Conservation (phyloP, 2,888 invertebrate species). For the Coelinius sp. region DNA sequence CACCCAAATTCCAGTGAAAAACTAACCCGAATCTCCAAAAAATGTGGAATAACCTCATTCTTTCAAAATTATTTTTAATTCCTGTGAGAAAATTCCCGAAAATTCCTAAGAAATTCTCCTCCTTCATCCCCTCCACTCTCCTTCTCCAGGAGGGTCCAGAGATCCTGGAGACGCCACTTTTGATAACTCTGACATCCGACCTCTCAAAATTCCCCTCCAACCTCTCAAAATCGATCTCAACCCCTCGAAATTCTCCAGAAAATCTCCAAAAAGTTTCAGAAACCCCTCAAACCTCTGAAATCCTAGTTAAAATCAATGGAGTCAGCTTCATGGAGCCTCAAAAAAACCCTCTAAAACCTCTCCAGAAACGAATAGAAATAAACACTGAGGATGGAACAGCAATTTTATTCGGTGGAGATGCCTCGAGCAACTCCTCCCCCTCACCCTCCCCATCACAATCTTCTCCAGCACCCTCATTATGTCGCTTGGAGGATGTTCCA, state of each 20-base stretch:
- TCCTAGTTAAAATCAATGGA: background rate
- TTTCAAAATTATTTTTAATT: background rate
- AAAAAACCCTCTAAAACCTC: background rate
- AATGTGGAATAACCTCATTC: background rate
- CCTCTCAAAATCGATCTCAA: background rate
- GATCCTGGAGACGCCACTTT: background rate
- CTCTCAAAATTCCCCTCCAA: background rate
- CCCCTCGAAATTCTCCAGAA: background rate
- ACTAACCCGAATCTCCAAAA: background rate
- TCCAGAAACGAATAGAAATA: constrained; percentile 50
- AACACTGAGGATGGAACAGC: constrained; percentile 58
- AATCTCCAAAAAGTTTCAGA: too few relatives aligned
- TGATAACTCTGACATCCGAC: background rate
- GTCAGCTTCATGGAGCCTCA: background rate
- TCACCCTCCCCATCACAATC: background rate
- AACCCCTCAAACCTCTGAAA: background rate
- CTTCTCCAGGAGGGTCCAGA: background rate
- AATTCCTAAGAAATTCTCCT: background rate
- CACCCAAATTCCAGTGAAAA: constrained; percentile 6
- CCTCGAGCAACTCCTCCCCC: constrained; percentile 29
- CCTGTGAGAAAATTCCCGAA: background rate
- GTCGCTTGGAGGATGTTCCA: background rate
- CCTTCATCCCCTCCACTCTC: background rate
- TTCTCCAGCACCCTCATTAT: too few relatives aligned
- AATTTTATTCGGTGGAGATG: constrained; percentile 54